Percentiles rank a stretch among this genome's conserved stretches.
Evolutionary conservation across 2,797 vertebrate genomes (phyloP).

Genomic region (Phalanger gymnotis): DNA sequence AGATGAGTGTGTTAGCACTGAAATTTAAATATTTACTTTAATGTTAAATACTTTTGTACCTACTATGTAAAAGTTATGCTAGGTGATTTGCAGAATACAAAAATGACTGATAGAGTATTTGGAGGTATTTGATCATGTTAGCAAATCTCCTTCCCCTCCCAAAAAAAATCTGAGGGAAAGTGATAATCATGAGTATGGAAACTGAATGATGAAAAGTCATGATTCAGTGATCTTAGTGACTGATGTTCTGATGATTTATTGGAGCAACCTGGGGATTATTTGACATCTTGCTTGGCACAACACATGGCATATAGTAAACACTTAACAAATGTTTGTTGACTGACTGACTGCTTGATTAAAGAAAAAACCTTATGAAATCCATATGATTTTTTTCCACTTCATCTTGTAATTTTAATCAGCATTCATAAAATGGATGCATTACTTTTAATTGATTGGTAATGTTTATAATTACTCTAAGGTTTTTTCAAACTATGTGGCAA

Average conservation of each 20-base stretch:
- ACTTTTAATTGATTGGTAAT: slow-evolving; percentile 82
- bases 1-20: too few relatives aligned
- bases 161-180: not conserved
- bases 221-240: slow-evolving; percentile 17
- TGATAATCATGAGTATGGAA: not conserved
- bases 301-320: not conserved
- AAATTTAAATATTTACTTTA: too few relatives aligned
- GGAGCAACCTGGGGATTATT: not conserved
- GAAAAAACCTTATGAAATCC: slow-evolving; percentile 39
- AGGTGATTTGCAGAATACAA: too few relatives aligned
- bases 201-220: not conserved
- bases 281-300: not conserved
- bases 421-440: slow-evolving; percentile 79
- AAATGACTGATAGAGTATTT: too few relatives aligned
- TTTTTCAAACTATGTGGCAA: slow-evolving; percentile 82
- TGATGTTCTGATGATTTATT: not conserved
- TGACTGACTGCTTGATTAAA: slow-evolving; percentile 22
- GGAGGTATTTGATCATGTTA: too few relatives aligned
- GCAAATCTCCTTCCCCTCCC: too few relatives aligned
- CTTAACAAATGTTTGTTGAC: slow-evolving; percentile 28
- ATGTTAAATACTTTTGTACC: too few relatives aligned
- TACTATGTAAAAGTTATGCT: too few relatives aligned
- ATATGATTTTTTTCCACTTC: slow-evolving; percentile 56
- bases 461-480: slow-evolving; percentile 82
- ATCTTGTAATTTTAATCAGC: slow-evolving; percentile 79